Evolutionary conservation across 2,113 vertebrate species (phyloP).

Genomic region (Eudyptes chrysolophus): DNA sequence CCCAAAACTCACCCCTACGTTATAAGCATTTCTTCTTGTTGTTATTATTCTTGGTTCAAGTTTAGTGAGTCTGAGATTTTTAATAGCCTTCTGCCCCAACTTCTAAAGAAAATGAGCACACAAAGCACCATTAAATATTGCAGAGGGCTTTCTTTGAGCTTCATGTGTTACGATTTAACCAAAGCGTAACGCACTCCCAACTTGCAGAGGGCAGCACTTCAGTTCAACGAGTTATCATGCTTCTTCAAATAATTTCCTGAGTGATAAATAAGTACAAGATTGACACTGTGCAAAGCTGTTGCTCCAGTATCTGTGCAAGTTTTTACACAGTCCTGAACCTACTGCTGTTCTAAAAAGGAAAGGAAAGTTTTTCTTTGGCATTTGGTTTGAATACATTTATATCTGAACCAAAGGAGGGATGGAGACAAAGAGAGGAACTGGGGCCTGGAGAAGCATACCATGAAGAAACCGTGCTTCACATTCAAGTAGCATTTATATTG

Average conservation of each 20-base stretch:
- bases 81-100: not conserved
- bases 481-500: slow-evolving; percentile 18
- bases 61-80: not conserved
- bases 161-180: not conserved
- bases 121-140: not conserved
- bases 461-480: not conserved
- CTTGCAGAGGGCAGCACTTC: not conserved
- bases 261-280: not conserved
- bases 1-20: not conserved
- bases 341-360: not conserved
- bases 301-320: not conserved
- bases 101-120: not conserved
- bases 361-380: not conserved
- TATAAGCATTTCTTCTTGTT: not conserved
- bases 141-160: not conserved
- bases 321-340: not conserved
- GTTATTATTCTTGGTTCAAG: not conserved
- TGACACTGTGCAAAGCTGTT: not conserved
- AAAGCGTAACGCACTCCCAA: not conserved
- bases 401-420: not conserved
- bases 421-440: not conserved
- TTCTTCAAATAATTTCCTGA: not conserved
- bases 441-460: not conserved
- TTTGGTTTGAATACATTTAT: not conserved
- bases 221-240: not conserved